These are phyloP conservation scores for Agrilus planipennis DNA, from an alignment of 1,140 invertebrate genomes.

Conservation along the genomic window DNA sequence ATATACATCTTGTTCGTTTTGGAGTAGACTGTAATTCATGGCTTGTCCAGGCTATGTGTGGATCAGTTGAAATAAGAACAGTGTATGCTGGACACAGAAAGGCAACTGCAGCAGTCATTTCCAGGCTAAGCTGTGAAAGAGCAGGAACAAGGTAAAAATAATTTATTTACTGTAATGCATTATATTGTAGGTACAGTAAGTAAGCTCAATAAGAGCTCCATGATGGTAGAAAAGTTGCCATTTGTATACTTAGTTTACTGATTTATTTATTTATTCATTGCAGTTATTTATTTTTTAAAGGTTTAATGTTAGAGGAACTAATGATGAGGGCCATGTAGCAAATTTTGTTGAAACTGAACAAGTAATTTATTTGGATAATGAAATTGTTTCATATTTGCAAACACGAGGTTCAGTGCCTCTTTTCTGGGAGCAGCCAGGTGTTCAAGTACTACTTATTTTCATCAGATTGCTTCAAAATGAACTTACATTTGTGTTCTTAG, in stretches of 20 bases:
- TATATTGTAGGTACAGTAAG: too few species aligned
- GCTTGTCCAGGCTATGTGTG: slow-evolving; percentile 90
- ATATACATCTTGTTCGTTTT: slow-evolving; percentile 82
- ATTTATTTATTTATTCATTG: slow-evolving; percentile 6
- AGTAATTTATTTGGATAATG: slow-evolving; percentile 81
- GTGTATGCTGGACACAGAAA: slow-evolving; percentile 89
- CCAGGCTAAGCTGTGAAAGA: slow-evolving; percentile 90
- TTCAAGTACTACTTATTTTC: slow-evolving; percentile 51
- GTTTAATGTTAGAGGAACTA: slow-evolving; percentile 96
- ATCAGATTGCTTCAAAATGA: slow-evolving; percentile 1
- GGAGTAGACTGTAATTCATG: slow-evolving; percentile 79
- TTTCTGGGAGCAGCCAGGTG: slow-evolving; percentile 99
- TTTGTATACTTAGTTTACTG: too few species aligned
- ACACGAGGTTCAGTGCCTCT: slow-evolving; percentile 94
- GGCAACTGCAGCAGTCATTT: slow-evolving; percentile 87
- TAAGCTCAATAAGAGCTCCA: too few species aligned
- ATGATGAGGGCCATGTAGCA: slow-evolving; percentile 98
- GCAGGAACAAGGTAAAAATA: slow-evolving; percentile 66
- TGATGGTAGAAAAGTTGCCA: too few species aligned
- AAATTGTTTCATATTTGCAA: slow-evolving; percentile 70
- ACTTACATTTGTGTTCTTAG: slow-evolving; percentile 28
- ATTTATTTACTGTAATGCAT: too few species aligned
- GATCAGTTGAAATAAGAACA: slow-evolving; percentile 89
- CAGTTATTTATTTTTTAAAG: slow-evolving; percentile 32
- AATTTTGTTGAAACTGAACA: slow-evolving; percentile 99